These are phyloP conservation scores for Eutrigla gurnardus DNA, from an alignment of 2,797 vertebrate species.

Conservation along the genomic window DNA sequence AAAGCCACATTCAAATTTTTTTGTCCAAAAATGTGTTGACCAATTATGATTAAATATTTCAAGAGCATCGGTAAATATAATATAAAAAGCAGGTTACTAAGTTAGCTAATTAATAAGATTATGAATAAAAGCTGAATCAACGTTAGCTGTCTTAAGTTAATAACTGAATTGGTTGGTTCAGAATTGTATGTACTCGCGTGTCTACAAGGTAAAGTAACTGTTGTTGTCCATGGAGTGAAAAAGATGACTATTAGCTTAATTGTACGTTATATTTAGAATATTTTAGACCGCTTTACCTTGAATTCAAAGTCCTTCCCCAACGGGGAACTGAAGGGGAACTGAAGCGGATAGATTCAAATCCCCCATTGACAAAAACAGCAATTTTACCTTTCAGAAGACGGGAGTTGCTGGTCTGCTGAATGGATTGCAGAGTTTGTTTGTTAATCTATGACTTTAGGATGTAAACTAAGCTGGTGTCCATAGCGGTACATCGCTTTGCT, in stretches of 20 bases:
- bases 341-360: too few species aligned
- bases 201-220: neutral
- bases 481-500: neutral
- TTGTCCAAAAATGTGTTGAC: neutral
- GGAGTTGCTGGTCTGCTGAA: neutral
- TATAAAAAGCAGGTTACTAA: too few species aligned
- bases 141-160: neutral
- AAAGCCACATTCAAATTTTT: neutral
- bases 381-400: neutral
- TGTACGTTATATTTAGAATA: neutral
- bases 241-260: too few species aligned
- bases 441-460: neutral
- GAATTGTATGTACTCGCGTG: neutral
- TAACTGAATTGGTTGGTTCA: fast-evolving
- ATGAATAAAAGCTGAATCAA: neutral
- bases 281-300: neutral
- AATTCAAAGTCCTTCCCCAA: too few species aligned
- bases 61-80: neutral
- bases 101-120: neutral
- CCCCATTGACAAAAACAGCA: neutral
- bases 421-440: neutral
- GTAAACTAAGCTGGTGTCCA: neutral
- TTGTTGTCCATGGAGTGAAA: neutral
- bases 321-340: too few species aligned
- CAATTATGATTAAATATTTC: neutral